Evolutionary conservation across 2,888 invertebrate species (phyloP).

Genomic region (Eristalis tenax): DNA sequence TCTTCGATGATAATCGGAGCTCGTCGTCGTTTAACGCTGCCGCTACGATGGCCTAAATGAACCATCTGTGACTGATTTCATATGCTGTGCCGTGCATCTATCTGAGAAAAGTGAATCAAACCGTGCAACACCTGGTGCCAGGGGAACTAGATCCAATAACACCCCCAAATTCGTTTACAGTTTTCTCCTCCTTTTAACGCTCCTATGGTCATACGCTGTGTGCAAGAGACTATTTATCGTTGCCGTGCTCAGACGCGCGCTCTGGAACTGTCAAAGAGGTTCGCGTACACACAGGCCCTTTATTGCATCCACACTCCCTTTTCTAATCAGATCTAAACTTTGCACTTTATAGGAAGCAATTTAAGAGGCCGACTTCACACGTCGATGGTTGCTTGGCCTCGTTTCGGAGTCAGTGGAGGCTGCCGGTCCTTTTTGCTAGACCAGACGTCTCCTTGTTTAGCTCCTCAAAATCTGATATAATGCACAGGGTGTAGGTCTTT

Average conservation of each 20-base stretch:
- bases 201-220: not conserved
- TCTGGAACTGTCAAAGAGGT: slow-evolving; percentile 32
- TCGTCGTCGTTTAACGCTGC: slow-evolving; percentile 1
- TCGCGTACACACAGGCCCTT: slow-evolving; percentile 47
- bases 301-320: slow-evolving; percentile 61
- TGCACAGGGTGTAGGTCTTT: slow-evolving; percentile 65
- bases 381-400: slow-evolving; percentile 62
- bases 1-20: slow-evolving; percentile 22
- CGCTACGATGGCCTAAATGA: not conserved
- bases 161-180: slow-evolving; percentile 35
- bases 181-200: not conserved
- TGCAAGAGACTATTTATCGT: not conserved
- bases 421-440: slow-evolving; percentile 41
- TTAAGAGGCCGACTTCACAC: slow-evolving; percentile 68
- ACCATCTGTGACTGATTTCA: slow-evolving; percentile 32
- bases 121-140: slow-evolving; percentile 52
- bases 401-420: slow-evolving; percentile 15
- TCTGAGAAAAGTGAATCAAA: slow-evolving; percentile 3
- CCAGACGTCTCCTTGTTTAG: slow-evolving; percentile 60
- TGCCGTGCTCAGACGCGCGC: not conserved
- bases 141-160: slow-evolving; percentile 25
- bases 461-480: slow-evolving; percentile 61
- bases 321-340: slow-evolving; percentile 69
- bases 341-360: slow-evolving; percentile 68
- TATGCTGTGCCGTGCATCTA: slow-evolving; percentile 3